phyloP scores from a whole-genome alignment of 1,140 invertebrate genomes.

The Aphis craccivora region DNA sequence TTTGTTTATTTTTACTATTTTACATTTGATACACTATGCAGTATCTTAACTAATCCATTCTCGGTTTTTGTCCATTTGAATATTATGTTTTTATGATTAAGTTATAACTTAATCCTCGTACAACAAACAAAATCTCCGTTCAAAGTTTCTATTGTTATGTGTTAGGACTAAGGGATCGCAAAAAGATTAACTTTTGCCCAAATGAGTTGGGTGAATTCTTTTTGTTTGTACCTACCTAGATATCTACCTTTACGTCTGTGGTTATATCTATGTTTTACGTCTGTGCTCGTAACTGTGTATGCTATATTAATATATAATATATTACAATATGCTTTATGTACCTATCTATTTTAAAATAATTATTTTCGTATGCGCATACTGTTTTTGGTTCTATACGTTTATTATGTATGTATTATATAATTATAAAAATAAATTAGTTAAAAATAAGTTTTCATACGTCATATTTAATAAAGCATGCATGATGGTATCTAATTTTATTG shows the following conservation, averaged over 20 bases:
- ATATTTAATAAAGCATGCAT: neutral
- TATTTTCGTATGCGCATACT: neutral
- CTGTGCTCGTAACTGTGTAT: too few relatives aligned
- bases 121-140: neutral
- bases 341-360: neutral
- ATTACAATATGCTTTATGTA: neutral
- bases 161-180: too few relatives aligned
- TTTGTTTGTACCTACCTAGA: neutral
- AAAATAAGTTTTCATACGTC: neutral
- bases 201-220: neutral
- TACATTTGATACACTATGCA: neutral
- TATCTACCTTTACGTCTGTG: neutral
- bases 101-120: neutral
- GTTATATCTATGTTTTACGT: neutral
- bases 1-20: neutral
- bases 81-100: constrained; percentile 16
- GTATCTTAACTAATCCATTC: neutral
- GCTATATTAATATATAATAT: neutral
- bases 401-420: neutral
- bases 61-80: neutral
- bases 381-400: neutral
- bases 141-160: neutral
- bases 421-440: neutral
- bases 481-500: neutral
- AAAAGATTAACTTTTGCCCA: constrained; percentile 7